Conservation (phyloP, 2,888 invertebrate species). For the Stramonita haemastoma region DNA sequence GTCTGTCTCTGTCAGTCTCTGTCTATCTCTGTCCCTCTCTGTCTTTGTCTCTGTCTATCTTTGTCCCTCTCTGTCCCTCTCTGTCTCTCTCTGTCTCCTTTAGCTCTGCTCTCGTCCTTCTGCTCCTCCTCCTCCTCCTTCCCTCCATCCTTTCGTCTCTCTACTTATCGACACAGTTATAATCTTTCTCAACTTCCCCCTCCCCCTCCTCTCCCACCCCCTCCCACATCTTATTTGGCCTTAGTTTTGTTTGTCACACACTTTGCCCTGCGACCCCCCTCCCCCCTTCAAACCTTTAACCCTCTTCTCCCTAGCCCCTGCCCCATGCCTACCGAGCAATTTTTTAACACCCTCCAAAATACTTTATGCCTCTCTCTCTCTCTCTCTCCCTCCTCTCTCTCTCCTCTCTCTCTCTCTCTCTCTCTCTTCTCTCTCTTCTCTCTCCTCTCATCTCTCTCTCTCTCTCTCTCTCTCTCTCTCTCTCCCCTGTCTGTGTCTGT, state of each 20-base stretch:
- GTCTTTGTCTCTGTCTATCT: constrained; percentile 6
- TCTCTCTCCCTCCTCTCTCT: not conserved
- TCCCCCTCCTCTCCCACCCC: no score
- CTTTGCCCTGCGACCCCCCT: no score
- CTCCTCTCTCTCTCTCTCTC: not conserved
- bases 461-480: not conserved
- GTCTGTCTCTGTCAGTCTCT: not conserved
- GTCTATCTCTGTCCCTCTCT: constrained; percentile 2
- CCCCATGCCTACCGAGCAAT: no score
- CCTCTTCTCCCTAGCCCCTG: no score
- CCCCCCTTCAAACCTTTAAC: no score
- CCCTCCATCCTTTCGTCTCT: no score
- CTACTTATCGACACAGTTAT: no score
- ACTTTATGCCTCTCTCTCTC: not conserved
- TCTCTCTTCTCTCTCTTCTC: not conserved
- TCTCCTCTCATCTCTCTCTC: not conserved
- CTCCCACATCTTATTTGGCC: no score
- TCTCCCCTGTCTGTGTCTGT: not conserved
- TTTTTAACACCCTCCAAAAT: not conserved
- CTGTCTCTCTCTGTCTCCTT: constrained; percentile 28
- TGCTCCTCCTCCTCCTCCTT: not conserved
- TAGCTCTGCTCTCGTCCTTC: not conserved
- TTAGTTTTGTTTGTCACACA: no score
- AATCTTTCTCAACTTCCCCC: no score
- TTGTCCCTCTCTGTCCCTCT: constrained; percentile 18